Conservation (phyloP, 1,140 invertebrate species). For the Daktulosphaira vitifoliae region DNA sequence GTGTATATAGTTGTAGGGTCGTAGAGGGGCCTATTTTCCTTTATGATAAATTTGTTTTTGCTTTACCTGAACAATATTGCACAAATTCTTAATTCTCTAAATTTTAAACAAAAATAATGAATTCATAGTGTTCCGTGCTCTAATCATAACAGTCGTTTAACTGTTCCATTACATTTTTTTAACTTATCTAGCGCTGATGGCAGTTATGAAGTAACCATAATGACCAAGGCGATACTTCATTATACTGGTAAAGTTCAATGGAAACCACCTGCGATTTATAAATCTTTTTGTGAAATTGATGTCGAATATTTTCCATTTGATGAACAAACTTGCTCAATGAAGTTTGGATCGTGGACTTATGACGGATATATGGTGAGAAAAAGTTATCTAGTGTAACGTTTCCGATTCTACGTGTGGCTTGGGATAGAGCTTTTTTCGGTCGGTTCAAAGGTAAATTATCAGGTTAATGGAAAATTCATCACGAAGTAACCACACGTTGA, state of each 20-base stretch:
- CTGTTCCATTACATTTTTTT: too few species aligned
- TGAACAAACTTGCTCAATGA: constrained; percentile 92
- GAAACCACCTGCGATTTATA: constrained; percentile 97
- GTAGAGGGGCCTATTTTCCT: too few species aligned
- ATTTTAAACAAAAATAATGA: too few species aligned
- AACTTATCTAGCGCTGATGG: constrained; percentile 95
- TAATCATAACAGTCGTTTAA: too few species aligned
- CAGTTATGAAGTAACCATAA: constrained; percentile 95
- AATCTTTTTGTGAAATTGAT: constrained; percentile 95
- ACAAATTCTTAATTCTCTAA: too few species aligned
- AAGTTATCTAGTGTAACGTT: not conserved
- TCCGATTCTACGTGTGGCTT: not conserved
- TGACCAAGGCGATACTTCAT: constrained; percentile 89
- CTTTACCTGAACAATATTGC: too few species aligned
- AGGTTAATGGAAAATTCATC: not conserved
- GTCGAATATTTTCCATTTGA: constrained; percentile 95
- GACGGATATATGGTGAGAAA: constrained; percentile 72
- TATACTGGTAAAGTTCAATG: constrained; percentile 88
- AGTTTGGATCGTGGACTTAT: constrained; percentile 93
- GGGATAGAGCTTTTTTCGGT: not conserved
- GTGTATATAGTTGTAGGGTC: too few species aligned
- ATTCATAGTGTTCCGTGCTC: too few species aligned
- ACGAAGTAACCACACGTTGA: not conserved
- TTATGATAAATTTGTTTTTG: too few species aligned
- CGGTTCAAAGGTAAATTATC: constrained; percentile 8